Percentiles rank a stretch among this genome's conserved stretches.
These are phyloP conservation scores for Mythimna loreyi DNA, from an alignment of 2,888 invertebrate species.

Conservation along the genomic window DNA sequence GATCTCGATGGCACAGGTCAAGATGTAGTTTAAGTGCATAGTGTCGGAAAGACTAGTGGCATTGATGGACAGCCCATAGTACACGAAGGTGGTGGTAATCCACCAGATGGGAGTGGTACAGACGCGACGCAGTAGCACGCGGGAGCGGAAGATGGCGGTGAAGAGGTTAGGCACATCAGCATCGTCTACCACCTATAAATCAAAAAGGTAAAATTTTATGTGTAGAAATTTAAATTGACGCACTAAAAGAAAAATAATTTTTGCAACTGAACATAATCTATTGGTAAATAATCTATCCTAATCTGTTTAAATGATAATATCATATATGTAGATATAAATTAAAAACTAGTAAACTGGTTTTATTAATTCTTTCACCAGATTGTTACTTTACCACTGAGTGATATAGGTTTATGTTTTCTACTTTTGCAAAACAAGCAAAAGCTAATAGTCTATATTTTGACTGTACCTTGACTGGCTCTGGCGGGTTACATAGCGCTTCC, in stretches of 20 bases:
- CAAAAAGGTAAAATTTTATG: background rate
- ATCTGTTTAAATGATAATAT: no score
- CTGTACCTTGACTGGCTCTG: constrained; percentile 65
- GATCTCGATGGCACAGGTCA: constrained; percentile 92
- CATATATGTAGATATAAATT: no score
- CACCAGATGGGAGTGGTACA: constrained; percentile 94
- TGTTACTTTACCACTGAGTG: no score
- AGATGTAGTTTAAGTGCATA: constrained; percentile 93
- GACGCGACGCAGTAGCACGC: constrained; percentile 89
- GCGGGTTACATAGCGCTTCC: constrained; percentile 80
- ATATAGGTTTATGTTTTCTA: no score
- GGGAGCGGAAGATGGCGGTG: constrained; percentile 85
- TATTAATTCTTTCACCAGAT: no score
- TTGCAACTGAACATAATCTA: no score
- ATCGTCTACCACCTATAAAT: constrained; percentile 43
- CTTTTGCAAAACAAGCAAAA: no score
- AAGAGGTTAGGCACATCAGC: constrained; percentile 66
- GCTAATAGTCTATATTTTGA: background rate
- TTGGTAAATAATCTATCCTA: no score
- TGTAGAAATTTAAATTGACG: no score
- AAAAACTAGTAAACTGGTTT: no score
- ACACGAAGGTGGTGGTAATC: constrained; percentile 95
- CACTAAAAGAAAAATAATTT: background rate
- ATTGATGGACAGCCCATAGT: constrained; percentile 95
- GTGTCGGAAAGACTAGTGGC: constrained; percentile 94